Evolutionary conservation across 2,797 vertebrate genomes (phyloP).

Genomic region (Phylloscopus collybita): DNA sequence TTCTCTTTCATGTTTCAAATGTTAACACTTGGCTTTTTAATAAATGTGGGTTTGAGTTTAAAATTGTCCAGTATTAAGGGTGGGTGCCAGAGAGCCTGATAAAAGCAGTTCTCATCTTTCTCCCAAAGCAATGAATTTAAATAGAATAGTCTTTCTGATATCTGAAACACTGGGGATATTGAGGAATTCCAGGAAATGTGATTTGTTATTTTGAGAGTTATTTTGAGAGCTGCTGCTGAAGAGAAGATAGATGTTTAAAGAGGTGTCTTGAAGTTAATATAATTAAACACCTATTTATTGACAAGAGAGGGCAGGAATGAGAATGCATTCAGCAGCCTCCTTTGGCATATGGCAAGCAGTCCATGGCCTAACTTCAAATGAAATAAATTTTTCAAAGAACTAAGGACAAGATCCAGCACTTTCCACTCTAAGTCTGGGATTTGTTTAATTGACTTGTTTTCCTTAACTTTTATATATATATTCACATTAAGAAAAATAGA

Average conservation of each 20-base stretch:
- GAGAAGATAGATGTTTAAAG: background rate
- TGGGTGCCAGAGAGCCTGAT: background rate
- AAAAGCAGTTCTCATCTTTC: background rate
- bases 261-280: constrained; percentile 26
- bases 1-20: background rate
- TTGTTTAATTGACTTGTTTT: background rate
- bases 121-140: background rate
- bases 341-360: background rate
- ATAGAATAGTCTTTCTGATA: background rate
- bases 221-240: background rate
- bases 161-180: background rate
- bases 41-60: background rate
- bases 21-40: background rate
- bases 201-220: background rate
- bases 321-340: background rate
- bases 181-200: background rate
- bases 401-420: background rate
- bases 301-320: background rate
- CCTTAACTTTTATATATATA: background rate
- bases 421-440: background rate
- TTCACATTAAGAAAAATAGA: background rate
- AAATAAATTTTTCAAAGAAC: background rate
- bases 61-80: background rate
- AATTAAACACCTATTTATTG: constrained; percentile 16
- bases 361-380: background rate